Evolutionary conservation across 2,888 invertebrate genomes (phyloP), one percentile per base, ranked within the genome.

Genomic region (Tachina fera): DNA sequence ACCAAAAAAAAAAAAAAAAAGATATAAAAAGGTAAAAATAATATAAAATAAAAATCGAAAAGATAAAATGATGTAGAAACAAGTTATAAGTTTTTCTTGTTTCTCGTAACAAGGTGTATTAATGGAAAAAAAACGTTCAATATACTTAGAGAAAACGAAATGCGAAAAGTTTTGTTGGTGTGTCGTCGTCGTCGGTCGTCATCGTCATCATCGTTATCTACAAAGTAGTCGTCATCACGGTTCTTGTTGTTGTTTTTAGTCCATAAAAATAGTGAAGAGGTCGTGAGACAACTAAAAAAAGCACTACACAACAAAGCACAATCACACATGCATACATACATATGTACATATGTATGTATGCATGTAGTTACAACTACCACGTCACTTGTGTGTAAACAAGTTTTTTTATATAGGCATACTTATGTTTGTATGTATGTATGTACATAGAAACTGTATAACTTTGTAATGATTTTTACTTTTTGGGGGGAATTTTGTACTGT

Each of bases 81-180:
- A 85, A 86, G 82, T 84, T 84, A 31, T 67, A 49, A 43, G 41
- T 56, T 79, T 74, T 70, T 58, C 41, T 14, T 51, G 45, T 31
- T 65, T 65, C 47, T 31, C 3, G 31, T 9, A n/a, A 60, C 6
- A 68, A 80, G 53, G 45, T 68, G 74, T 60, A 6, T 72, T 58
- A 74, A 76, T 16, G 67, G 11, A 49, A 65, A 47, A 60, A 75
- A 70, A 56, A 16, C 45, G 47, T 51, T 31, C 5, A 31, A 31
- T 68, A 58, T 51, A n/a, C n/a, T n/a, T n/a, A 78, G 82, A 85
- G 58, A 70, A 71, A 82, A 67, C 60, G 71, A 86, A 76, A 72
- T 76, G 72, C 68, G 75, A 63, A 85, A 58, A 70, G 39, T 31
- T 68, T 75, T 70, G 67, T 47, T 84, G 45, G 60, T 67, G 81